A percentile compares a stretch with the other conserved stretches of the same genome.
Conservation (phyloP, 2,888 invertebrate genomes). For the Cryptus viduatorius region DNA sequence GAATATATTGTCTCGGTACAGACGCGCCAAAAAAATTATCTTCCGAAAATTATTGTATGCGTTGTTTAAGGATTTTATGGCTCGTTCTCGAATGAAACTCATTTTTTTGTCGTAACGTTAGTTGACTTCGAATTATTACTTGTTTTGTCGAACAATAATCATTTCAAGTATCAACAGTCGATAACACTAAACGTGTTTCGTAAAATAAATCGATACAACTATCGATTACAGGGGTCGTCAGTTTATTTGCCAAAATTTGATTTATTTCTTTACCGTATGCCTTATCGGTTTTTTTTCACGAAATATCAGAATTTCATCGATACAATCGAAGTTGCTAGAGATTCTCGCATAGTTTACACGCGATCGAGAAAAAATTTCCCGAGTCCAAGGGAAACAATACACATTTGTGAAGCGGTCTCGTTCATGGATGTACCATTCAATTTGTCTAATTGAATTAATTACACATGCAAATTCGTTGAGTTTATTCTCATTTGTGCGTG, state of each 20-base stretch:
- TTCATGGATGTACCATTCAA: conserved; percentile 50
- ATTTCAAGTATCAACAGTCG: too few relatives aligned
- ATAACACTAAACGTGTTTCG: too few relatives aligned
- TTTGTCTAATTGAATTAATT: conserved; percentile 79
- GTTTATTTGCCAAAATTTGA: too few relatives aligned
- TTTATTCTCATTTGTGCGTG: conserved; percentile 53
- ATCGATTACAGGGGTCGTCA: too few relatives aligned
- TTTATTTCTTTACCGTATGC: too few relatives aligned
- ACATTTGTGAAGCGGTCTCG: background rate
- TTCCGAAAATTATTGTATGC: background rate
- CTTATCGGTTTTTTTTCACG: background rate
- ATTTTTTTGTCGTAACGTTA: too few relatives aligned
- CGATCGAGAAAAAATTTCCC: background rate
- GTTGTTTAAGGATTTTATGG: too few relatives aligned
- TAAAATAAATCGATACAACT: too few relatives aligned
- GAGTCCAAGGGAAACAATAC: background rate
- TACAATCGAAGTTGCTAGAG: background rate
- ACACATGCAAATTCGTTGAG: conserved; percentile 76
- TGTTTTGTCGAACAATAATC: too few relatives aligned
- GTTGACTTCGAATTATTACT: too few relatives aligned
- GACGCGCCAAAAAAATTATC: background rate
- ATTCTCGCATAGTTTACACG: background rate
- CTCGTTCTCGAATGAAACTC: too few relatives aligned
- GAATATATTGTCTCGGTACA: background rate
- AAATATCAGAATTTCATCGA: background rate